Evolutionary conservation across 2,888 invertebrate genomes (phyloP).

Genomic region (Cephalotes varians): DNA sequence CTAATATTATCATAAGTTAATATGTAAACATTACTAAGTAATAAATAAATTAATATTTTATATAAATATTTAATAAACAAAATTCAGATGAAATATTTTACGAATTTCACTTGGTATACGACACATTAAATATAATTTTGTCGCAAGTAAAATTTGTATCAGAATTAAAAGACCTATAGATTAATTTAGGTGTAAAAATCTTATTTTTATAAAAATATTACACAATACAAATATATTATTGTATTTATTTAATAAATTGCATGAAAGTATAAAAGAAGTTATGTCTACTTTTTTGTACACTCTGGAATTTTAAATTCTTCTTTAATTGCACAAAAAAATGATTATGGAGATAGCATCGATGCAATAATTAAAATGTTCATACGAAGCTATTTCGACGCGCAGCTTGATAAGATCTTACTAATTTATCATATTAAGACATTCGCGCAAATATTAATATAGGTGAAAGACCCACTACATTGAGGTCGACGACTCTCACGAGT

Average conservation of each 20-base stretch:
- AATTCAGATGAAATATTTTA: neutral
- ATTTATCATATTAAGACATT: conserved; percentile 65
- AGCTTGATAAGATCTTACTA: conserved; percentile 31
- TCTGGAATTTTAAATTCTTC: neutral
- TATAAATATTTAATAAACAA: neutral
- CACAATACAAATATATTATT: neutral
- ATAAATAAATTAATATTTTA: conserved; percentile 7
- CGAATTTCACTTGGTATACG: neutral
- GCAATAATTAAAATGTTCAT: neutral
- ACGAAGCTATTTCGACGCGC: neutral
- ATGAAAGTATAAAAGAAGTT: neutral
- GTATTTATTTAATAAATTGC: neutral
- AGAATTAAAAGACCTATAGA: neutral
- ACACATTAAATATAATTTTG: neutral
- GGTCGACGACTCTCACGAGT: conserved; percentile 29
- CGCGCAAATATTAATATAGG: conserved; percentile 68
- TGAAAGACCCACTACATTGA: conserved; percentile 17
- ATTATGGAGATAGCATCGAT: neutral
- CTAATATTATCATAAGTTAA: neutral
- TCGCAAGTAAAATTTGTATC: neutral
- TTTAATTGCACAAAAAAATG: neutral
- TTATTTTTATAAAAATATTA: neutral
- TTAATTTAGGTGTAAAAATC: neutral
- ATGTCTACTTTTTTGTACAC: neutral
- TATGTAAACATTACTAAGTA: neutral